These are phyloP conservation scores for Notechis scutatus DNA, from an alignment of 2,113 vertebrate species.

Conservation along the genomic window DNA sequence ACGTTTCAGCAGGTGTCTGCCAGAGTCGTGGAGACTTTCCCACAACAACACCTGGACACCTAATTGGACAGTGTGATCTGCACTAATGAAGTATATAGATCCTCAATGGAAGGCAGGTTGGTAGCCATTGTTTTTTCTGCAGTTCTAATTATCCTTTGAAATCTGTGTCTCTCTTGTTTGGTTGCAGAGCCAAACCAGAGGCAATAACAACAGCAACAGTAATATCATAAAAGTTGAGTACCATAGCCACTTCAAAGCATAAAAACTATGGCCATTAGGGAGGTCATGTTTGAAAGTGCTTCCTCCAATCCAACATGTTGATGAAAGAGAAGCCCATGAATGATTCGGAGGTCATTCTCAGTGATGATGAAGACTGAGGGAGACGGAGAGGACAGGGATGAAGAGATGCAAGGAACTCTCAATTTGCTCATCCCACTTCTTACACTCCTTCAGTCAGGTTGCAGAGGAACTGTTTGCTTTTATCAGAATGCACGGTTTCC, in stretches of 20 bases:
- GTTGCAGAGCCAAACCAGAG: not conserved
- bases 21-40: no score
- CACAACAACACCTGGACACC: no score
- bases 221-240: not conserved
- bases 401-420: not conserved
- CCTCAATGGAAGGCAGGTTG: no score
- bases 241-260: not conserved
- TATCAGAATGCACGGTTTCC: not conserved
- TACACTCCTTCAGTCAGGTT: not conserved
- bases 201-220: not conserved
- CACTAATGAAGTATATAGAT: no score
- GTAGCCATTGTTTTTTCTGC: no score
- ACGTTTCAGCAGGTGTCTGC: no score
- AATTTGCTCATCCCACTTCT: not conserved
- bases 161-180: no score
- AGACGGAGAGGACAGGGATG: fast-evolving
- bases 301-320: not conserved
- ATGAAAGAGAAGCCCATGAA: not conserved
- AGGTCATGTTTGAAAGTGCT: not conserved
- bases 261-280: not conserved
- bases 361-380: not conserved
- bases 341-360: fast-evolving
- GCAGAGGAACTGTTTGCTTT: not conserved
- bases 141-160: no score
- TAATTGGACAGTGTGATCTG: no score